A percentile compares a stretch with the other conserved stretches of the same genome.
These are phyloP conservation scores for Bombus breviceps DNA, from an alignment of 1,140 invertebrate species.

Conservation along the genomic window DNA sequence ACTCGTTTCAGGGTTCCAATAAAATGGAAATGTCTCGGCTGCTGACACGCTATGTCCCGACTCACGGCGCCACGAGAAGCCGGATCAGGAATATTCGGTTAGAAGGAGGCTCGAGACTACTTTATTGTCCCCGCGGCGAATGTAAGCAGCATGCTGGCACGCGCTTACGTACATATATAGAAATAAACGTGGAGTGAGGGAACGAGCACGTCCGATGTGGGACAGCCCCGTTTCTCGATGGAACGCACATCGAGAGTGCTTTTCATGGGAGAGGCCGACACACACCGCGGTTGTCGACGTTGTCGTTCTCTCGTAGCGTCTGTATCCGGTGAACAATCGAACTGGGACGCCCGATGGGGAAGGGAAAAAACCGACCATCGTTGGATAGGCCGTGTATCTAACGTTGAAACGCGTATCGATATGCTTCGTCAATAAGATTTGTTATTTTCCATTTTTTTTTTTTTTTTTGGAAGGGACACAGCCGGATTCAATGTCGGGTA, in stretches of 20 bases:
- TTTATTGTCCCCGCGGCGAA: conserved; percentile 72
- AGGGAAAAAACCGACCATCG: background rate
- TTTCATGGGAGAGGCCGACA: conserved; percentile 40
- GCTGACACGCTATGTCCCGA: conserved; percentile 57
- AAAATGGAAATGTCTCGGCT: conserved; percentile 80
- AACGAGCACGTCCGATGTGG: conserved; percentile 39
- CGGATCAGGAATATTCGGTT: conserved; percentile 60
- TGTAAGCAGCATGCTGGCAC: conserved; percentile 72
- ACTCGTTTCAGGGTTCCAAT: conserved; percentile 77
- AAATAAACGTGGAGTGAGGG: conserved; percentile 53
- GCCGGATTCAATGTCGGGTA: background rate
- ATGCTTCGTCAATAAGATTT: conserved; percentile 27
- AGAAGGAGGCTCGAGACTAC: conserved; percentile 33
- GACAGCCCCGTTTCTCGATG: conserved; percentile 44
- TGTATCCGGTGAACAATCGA: conserved; percentile 39
- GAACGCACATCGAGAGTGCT: conserved; percentile 58
- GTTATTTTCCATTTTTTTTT: background rate
- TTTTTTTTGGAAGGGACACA: background rate
- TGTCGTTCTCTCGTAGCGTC: conserved; percentile 40
- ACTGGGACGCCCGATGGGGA: conserved; percentile 20
- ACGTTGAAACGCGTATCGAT: conserved; percentile 24
- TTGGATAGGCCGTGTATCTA: conserved; percentile 33
- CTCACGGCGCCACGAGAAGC: background rate
- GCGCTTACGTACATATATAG: conserved; percentile 53
- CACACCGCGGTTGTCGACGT: conserved; percentile 3